A percentile compares a stretch with the other conserved stretches of the same genome.
phyloP scores from a whole-genome alignment of 2,888 invertebrate genomes.

The Dyspetes luteomarginatus region DNA sequence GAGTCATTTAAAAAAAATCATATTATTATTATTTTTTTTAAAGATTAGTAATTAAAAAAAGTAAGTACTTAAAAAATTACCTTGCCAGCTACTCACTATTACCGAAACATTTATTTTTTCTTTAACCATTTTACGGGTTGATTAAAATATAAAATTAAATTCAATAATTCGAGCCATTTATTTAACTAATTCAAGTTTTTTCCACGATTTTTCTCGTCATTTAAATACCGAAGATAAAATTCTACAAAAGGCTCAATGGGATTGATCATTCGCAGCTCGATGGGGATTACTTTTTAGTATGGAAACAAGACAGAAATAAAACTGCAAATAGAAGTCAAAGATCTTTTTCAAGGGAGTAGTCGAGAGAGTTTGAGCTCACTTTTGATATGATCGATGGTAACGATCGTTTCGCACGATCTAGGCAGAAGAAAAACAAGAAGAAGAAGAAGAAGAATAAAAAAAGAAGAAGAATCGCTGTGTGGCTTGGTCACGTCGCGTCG shows the following conservation, averaged over 20 bases:
- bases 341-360: background rate
- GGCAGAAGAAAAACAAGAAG: background rate
- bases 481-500: constrained; percentile 46
- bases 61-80: too few relatives aligned
- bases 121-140: background rate
- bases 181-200: too few relatives aligned
- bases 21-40: background rate
- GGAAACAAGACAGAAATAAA: background rate
- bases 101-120: background rate
- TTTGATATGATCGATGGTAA: constrained; percentile 36
- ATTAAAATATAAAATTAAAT: background rate
- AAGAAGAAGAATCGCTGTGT: constrained; percentile 46
- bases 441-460: constrained; percentile 4
- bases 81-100: too few relatives aligned
- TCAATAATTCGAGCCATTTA: too few relatives aligned
- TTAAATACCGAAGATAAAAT: too few relatives aligned
- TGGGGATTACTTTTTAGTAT: too few relatives aligned
- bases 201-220: too few relatives aligned
- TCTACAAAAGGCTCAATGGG: too few relatives aligned
- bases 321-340: background rate
- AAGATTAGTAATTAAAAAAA: too few relatives aligned
- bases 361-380: constrained; percentile 16
- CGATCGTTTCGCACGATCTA: constrained; percentile 6
- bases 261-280: too few relatives aligned
- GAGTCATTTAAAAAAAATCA: too few relatives aligned